A percentile compares a stretch with the other conserved stretches of the same genome.
Evolutionary conservation across 2,797 vertebrate genomes (phyloP).

Genomic region (Notolepis coatsorum): DNA sequence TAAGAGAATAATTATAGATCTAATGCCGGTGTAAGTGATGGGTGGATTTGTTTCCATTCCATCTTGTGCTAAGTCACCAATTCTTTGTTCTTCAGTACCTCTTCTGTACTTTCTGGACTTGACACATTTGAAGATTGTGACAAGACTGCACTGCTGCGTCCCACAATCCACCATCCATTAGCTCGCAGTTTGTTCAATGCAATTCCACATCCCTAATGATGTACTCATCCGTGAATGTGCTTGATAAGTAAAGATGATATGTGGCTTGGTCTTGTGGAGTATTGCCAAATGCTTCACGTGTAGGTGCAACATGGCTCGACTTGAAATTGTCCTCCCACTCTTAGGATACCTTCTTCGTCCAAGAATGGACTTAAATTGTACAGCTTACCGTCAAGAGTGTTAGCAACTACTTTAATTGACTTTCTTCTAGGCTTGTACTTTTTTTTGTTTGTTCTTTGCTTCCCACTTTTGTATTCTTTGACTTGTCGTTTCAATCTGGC

Average conservation of each 20-base stretch:
- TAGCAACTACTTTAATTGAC: background rate
- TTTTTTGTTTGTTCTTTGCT: constrained; percentile 11
- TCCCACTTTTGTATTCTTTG: constrained; percentile 24
- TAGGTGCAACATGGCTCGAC: too few species aligned
- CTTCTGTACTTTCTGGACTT: constrained; percentile 23
- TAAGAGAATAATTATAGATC: background rate
- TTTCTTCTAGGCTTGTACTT: constrained; percentile 33
- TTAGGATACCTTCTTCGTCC: constrained; percentile 17
- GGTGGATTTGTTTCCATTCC: constrained; percentile 27
- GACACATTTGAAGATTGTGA: constrained; percentile 33
- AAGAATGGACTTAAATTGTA: constrained; percentile 23
- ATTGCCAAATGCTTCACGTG: too few species aligned
- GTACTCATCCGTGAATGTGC: background rate
- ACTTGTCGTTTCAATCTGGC: constrained; percentile 15
- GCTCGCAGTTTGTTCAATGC: too few species aligned
- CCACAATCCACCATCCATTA: too few species aligned
- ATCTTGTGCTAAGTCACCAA: constrained; percentile 27
- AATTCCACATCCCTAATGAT: too few species aligned
- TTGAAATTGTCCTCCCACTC: too few species aligned
- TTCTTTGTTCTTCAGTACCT: constrained; percentile 18
- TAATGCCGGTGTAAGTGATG: constrained; percentile 12
- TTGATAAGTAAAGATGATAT: constrained; percentile 23
- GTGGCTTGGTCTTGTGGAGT: too few species aligned
- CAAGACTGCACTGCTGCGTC: too few species aligned
- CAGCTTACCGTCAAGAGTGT: constrained; percentile 8